These are phyloP conservation scores for Ahaetulla prasina DNA, from an alignment of 2,113 vertebrate genomes.

Conservation along the genomic window DNA sequence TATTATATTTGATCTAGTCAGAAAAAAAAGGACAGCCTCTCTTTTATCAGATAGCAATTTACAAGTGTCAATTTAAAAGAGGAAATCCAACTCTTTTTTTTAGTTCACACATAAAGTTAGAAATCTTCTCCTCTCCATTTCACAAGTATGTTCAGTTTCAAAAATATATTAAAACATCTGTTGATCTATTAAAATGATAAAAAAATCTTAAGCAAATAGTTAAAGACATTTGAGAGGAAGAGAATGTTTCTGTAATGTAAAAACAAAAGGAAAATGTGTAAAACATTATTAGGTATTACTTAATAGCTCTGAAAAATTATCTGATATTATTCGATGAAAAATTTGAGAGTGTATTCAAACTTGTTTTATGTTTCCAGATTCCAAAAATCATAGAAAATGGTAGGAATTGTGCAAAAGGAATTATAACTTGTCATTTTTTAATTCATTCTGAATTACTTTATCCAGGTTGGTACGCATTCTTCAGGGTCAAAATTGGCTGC, in stretches of 20 bases:
- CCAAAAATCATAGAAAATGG: not conserved
- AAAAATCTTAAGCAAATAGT: not conserved
- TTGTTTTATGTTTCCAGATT: not conserved
- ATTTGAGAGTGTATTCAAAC: not conserved
- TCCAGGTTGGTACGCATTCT: not conserved
- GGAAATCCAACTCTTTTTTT: not conserved
- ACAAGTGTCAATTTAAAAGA: not conserved
- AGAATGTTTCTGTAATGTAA: not conserved
- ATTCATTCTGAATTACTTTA: not conserved
- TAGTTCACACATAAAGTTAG: not conserved
- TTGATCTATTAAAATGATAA: not conserved
- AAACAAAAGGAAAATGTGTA: not conserved
- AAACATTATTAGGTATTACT: not conserved
- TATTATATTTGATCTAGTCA: not conserved
- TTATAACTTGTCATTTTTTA: not conserved
- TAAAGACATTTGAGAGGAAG: not conserved
- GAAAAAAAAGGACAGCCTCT: not conserved
- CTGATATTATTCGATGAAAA: not conserved
- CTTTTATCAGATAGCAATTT: not conserved
- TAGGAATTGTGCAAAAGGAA: not conserved
- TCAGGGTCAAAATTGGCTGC: not conserved
- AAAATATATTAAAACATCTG: not conserved
- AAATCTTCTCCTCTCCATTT: not conserved
- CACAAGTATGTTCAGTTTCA: not conserved
- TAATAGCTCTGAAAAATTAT: not conserved